Percentiles rank a stretch among this genome's conserved stretches.
phyloP scores from a whole-genome alignment of 1,140 invertebrate species.

The Drosophila punjabiensis region DNA sequence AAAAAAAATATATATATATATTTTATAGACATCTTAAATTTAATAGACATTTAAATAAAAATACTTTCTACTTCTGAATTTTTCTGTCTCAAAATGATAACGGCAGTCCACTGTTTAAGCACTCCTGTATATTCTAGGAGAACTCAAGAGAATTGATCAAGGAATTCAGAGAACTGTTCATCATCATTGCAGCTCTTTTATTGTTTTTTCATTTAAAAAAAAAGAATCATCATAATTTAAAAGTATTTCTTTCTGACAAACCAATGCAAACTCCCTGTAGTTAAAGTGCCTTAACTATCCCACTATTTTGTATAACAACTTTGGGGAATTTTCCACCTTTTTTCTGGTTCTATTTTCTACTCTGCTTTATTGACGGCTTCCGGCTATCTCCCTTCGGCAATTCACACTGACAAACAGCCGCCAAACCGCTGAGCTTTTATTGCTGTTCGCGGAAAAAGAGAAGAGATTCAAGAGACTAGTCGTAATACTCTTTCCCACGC shows the following conservation, averaged over 20 bases:
- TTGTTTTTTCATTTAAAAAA: neutral
- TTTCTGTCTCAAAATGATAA: neutral
- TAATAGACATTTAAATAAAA: neutral
- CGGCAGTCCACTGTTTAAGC: neutral
- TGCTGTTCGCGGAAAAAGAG: neutral
- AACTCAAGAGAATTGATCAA: neutral
- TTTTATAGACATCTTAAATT: neutral
- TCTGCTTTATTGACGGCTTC: slow-evolving; percentile 8
- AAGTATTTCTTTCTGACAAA: neutral
- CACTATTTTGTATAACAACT: neutral
- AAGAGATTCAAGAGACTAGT: neutral
- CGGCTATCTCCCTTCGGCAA: slow-evolving; percentile 8
- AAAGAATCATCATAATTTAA: neutral
- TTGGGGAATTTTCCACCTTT: neutral
- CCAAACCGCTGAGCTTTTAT: neutral
- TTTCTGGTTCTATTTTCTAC: neutral
- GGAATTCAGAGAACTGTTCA: neutral
- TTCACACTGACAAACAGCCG: slow-evolving; percentile 1
- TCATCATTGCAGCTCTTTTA: neutral
- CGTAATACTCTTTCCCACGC: neutral
- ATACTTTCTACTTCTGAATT: neutral
- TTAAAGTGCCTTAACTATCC: neutral
- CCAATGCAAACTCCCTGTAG: neutral
- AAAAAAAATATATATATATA: neutral
- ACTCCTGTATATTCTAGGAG: no score